phyloP scores from a whole-genome alignment of 1,140 invertebrate genomes.

The Cydia fagiglandana region DNA sequence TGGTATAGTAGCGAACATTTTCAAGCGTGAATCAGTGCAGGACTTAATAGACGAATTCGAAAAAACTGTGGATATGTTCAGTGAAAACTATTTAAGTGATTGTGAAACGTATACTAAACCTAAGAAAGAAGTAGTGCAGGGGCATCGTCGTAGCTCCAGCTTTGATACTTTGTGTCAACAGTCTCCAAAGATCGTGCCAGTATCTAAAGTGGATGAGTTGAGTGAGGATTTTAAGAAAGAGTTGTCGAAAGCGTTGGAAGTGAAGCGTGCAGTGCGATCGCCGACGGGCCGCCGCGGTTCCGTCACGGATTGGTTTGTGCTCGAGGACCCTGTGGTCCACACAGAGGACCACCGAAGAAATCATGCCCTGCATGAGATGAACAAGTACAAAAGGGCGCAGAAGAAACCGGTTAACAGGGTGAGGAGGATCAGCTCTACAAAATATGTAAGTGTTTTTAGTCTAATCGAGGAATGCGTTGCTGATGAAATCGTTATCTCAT shows the following conservation, averaged over 20 bases:
- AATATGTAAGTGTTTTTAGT: constrained; percentile 68
- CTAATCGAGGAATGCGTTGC: too few relatives aligned
- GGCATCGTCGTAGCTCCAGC: constrained; percentile 64
- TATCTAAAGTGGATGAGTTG: constrained; percentile 57
- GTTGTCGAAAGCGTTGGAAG: constrained; percentile 54
- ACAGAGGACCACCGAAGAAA: neutral
- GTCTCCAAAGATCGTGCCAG: constrained; percentile 65
- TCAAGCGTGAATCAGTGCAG: constrained; percentile 63
- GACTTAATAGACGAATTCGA: constrained; percentile 68
- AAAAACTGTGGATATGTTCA: constrained; percentile 67
- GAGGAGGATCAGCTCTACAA: constrained; percentile 70
- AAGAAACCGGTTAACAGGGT: constrained; percentile 65
- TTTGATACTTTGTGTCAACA: constrained; percentile 53
- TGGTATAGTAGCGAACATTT: constrained; percentile 55
- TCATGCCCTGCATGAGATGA: constrained; percentile 41
- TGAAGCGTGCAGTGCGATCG: constrained; percentile 45
- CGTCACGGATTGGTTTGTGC: constrained; percentile 71
- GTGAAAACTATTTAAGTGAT: constrained; percentile 72
- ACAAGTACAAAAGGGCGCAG: constrained; percentile 63
- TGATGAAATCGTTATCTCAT: too few relatives aligned
- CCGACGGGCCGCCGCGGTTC: constrained; percentile 57
- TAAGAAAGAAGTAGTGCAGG: constrained; percentile 39
- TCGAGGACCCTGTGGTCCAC: constrained; percentile 55
- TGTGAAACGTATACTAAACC: constrained; percentile 68
- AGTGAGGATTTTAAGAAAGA: constrained; percentile 69